Base-by-base conservation (phyloP, 2,888 invertebrate species). In the Ectobius pallidus region DNA sequence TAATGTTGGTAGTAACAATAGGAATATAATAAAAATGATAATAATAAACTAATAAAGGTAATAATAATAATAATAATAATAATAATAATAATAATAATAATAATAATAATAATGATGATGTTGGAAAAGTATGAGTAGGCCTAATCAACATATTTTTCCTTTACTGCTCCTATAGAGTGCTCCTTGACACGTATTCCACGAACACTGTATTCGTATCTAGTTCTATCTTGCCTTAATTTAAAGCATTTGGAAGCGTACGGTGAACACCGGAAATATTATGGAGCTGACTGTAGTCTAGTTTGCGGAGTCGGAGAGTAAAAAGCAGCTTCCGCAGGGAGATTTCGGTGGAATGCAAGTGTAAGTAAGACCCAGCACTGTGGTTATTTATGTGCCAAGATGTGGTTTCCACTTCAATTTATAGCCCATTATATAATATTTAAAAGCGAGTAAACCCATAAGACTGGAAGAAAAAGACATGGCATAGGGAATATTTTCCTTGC, bases 371-470 rank as follows among this genome's bases (percentile, higher is more conserved):
- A 30, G 27, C 16, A 25, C 30, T 30, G 3, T 3, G 11, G 52
- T 30, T 58, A 58, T 58, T 58, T 58, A 58, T 58, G 58, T 30
- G 3, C n/a, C 58, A 58, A 30, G 58, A 58, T n/a, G 58, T 58
- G 20, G 27, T 58, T 58, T 58, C n/a, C 58, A 30, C 58, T 58
- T 58, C 58, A 58, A 58, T 58, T 58, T 58, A 58, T 58, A n/a
- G 58, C 58, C 58, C 58, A 58, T 58, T 58, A 58, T 30, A 20
- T 30, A 58, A 58, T 58, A 58, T 58, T 58, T 58, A 58, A 58
- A 58, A 30, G 58, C 30, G n/a, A 30, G 27, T 30, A 7, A 58
- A 58, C 16, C 30, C 58, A 25, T 30, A 58, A 30, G 30, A 58
- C 14, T n/a, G 25, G 30, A 4, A 58, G 30, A 30, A 18, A 30